Evolutionary conservation across 2,888 invertebrate genomes (phyloP), one percentile per base, ranked within the genome.

Genomic region (Hydrotaea cyrtoneurina): DNA sequence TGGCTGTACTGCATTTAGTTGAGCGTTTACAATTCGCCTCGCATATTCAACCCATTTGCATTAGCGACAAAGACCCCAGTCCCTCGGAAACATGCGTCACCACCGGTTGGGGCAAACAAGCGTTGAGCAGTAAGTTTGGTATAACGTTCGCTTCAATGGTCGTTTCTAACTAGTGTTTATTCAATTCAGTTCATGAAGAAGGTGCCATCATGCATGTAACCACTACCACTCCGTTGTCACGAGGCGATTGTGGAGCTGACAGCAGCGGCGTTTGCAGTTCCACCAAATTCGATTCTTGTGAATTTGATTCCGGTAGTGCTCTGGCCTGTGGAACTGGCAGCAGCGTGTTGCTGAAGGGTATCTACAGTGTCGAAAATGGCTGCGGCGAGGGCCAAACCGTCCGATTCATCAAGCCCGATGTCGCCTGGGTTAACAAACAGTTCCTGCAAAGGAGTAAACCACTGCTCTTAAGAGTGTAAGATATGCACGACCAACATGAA

Each of bases 71-170:
- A 80, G 94, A 94, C 81, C 93, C 94, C 39, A 90, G 88, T 26
- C 87, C 90, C 86, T 91, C 91, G 0, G 94, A 94, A 46, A 94
- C 94, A 73, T 97, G 97, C 86, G 94, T 96, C 7, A 95, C 95
- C 0, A 96, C 96, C 74, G 97, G 97, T 71, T 97, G 97, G 96
- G 97, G 97, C 87, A 96, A 97, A 91, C 93, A 94, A 86, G 95
- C 96, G 5, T 90, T 97, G 72, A 95, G 95, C 94, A 94, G 97
- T 97, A 93, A 94, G 94, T 86, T 53, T 64, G n/a, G 39, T 17
- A 39, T 39, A 8, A 8, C 13, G 69, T 10, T 17, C 0, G n/a
- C 11, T 26, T 23, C 50, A 2, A 19, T 17, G 5, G 4, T 2
- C n/a, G 19, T 17, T 0, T 17, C 17, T 62, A 46, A 21, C 31